Percentiles rank a stretch among this genome's conserved stretches.
These are phyloP conservation scores for Mesochorus sp. DNA, from an alignment of 2,888 invertebrate genomes.

Conservation along the genomic window DNA sequence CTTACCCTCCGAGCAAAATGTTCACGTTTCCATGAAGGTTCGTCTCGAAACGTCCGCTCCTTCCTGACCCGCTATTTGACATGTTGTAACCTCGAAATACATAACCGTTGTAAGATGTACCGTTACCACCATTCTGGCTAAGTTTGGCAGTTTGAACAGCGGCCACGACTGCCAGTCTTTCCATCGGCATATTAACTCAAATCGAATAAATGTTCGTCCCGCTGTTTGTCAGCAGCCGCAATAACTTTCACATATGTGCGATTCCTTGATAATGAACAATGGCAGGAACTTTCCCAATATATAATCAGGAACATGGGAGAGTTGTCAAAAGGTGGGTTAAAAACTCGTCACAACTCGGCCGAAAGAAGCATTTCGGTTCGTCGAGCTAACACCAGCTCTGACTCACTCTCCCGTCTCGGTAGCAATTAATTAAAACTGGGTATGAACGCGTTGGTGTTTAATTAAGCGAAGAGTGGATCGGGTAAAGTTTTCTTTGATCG, in stretches of 20 bases:
- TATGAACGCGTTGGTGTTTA: neutral
- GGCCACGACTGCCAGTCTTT: conserved; percentile 84
- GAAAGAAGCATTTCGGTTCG: no score
- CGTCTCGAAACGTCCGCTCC: conserved; percentile 72
- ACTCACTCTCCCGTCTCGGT: neutral
- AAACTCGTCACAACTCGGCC: no score
- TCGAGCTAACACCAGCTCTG: neutral
- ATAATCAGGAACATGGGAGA: no score
- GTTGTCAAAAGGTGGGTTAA: no score
- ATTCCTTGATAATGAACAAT: no score
- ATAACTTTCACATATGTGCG: no score
- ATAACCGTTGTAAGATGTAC: conserved; percentile 42
- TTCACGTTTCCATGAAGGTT: conserved; percentile 87
- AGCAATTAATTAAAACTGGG: neutral
- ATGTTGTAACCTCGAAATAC: conserved; percentile 68
- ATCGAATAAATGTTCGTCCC: neutral
- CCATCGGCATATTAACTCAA: conserved; percentile 85
- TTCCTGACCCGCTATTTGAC: conserved; percentile 67
- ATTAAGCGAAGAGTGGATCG: neutral
- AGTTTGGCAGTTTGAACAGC: conserved; percentile 72
- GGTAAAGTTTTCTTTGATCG: conserved; percentile 6
- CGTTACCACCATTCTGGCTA: conserved; percentile 51
- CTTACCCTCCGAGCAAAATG: conserved; percentile 90
- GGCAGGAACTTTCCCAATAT: no score
- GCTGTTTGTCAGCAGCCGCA: conserved; percentile 8